These are phyloP conservation scores for Psittacula echo DNA, from an alignment of 2,797 vertebrate species.

Conservation along the genomic window DNA sequence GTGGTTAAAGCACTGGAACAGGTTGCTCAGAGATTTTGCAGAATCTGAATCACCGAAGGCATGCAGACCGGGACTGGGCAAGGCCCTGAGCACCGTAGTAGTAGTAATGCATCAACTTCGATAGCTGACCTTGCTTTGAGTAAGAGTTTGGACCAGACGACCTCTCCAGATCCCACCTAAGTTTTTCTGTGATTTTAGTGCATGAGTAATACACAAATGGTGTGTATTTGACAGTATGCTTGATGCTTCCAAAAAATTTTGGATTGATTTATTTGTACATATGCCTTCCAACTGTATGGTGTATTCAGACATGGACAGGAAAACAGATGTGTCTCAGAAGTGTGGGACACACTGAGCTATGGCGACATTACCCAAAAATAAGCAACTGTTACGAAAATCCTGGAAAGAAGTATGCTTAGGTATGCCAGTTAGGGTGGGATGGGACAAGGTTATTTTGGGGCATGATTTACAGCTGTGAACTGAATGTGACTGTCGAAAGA, in stretches of 20 bases:
- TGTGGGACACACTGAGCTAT: background rate
- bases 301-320: background rate
- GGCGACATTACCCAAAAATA: background rate
- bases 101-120: background rate
- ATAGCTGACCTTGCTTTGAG: background rate
- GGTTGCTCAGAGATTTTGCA: background rate
- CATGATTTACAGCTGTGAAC: background rate
- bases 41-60: background rate
- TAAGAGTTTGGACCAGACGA: background rate
- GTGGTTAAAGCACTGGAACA: background rate
- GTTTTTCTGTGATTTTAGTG: background rate
- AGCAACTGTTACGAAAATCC: background rate
- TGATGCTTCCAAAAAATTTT: constrained; percentile 26
- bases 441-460: background rate
- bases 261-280: constrained; percentile 22
- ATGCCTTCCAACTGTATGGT: background rate
- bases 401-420: background rate
- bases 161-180: background rate
- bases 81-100: background rate
- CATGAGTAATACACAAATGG: background rate
- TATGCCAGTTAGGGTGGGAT: background rate
- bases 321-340: constrained; percentile 19
- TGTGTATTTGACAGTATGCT: background rate
- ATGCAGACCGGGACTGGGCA: background rate
- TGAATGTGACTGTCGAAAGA: background rate